Evolutionary conservation across 2,888 invertebrate genomes (phyloP), one percentile per base, ranked within the genome.

Genomic region (Chaitophorus viminalis): DNA sequence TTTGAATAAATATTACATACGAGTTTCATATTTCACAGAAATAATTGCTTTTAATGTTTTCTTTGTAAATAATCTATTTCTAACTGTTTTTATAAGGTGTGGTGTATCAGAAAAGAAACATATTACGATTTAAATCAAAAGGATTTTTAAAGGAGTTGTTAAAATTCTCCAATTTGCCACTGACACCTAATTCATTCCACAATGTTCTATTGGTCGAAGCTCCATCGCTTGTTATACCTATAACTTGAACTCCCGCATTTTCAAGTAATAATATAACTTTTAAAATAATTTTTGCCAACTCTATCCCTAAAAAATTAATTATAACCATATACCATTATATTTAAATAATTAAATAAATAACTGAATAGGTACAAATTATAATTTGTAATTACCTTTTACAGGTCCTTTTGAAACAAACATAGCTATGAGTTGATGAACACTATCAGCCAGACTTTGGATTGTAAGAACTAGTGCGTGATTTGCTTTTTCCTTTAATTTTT

Each of bases 31-130:
- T 54, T 11, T 17, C 17, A 54, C 17, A 54, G 21, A 11, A 6
- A 54, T 54, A 54, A 54, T 33, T 74, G 33, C 33, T 31, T 74
- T 74, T 8, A 74, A 21, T 36, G 17, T 2, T 74, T 33, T 74
- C 21, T 74, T 74, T 36, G 72, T 36, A 21, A 36, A 74, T 74
- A 74, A 36, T 9, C 72, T 5, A 36, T 74, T 74, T 74, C 72
- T 74, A 21, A 74, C 21, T 6, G 36, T 74, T 74, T 74, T 74
- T 6, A 74, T 18, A 21, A 74, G 21, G 21, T 74, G 72, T 36
- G 72, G 72, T 33, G 72, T 21, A 36, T 74, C 39, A 25, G 75
- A 75, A 39, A 39, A 75, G 25, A 75, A 36, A n/a, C n/a, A 75
- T 36, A 39, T 25, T 39, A 14, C 74, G 25, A 14, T 25, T 74